Base-by-base conservation (phyloP, 1,140 invertebrate species). In the Battus philenor region DNA sequence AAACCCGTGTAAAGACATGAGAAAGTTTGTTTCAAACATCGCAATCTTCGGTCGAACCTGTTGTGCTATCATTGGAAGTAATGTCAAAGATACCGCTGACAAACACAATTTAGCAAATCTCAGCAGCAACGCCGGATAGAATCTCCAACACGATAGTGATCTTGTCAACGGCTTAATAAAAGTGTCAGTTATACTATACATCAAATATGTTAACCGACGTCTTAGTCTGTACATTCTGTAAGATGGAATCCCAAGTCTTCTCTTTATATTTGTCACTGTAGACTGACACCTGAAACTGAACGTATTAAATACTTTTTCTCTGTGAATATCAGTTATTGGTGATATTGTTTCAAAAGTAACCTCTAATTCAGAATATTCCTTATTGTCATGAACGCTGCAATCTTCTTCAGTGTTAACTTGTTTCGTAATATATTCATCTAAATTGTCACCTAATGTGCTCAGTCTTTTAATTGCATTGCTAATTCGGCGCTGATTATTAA, bases 401-500 rank as follows among this genome's bases (percentile, higher is more conserved):
- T 73, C 68, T 5, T 48, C 54, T 27, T 70, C 53, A 7, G 82
- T 80, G 54, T 81, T 68, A 10, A 64, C 54, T 50, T 83, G 73
- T 54, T 79, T 86, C 10, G 50, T 47, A 41, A 87, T 87, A 17
- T 71, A 83, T 36, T 79, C 82, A 43, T 85, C 82, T 44, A 87
- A 68, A 55, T 76, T 85, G 46, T 86, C 82, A 47, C 84, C 78
- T 57, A 87, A 68, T 29, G 60, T 68, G 49, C 84, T 87, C 53
- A 86, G 68, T 74, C 86, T 80, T 68, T 86, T 86, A 30, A 87
- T 79, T 34, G 70, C 76, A 22, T 69, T 39, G 47, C 68, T 76
- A 17, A 86, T 54, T 30, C 70, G 63, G 53, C 74, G 73, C 47
- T 68, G 78, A 57, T 74, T 72, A 17, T 47, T 73, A 49, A 49